Evolutionary conservation across 2,113 vertebrate species (phyloP).

Genomic region (Pleuronectes platessa): DNA sequence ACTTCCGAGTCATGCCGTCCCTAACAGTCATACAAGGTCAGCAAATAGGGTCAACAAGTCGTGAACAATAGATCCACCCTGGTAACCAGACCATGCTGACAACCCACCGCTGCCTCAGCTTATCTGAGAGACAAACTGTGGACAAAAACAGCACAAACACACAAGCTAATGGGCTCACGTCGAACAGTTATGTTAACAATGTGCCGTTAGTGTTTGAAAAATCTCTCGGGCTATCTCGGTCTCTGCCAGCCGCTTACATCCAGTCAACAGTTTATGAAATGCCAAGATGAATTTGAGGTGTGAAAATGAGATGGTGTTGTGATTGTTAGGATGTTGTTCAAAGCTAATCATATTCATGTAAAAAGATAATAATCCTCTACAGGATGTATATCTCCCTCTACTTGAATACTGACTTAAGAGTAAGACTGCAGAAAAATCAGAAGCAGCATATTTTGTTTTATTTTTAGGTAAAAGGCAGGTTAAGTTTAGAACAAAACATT

Average conservation of each 20-base stretch:
- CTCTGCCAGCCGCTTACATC: not conserved
- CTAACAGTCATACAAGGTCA: conserved; percentile 15
- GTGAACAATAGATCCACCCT: conserved; percentile 15
- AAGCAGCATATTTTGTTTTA: too few species aligned
- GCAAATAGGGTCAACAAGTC: conserved; percentile 4
- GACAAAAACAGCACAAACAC: not conserved
- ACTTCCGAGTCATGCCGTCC: conserved; percentile 11
- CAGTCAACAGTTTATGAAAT: not conserved
- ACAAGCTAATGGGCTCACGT: conserved; percentile 1
- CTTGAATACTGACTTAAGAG: not conserved
- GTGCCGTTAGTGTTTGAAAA: not conserved
- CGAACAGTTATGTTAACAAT: not conserved
- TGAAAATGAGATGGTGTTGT: conserved; percentile 7
- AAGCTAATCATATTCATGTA: not conserved
- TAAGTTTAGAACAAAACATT: not conserved
- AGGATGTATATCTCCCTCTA: not conserved
- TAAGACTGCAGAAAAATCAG: not conserved
- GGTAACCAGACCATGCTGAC: not conserved
- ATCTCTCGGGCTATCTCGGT: too few species aligned
- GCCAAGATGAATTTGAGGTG: not conserved
- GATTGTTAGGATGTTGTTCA: not conserved
- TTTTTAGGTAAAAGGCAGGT: too few species aligned
- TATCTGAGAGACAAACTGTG: conserved; percentile 13
- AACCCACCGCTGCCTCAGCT: not conserved
- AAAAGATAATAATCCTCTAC: not conserved